These are phyloP conservation scores for Podargus strigoides DNA, from an alignment of 2,797 vertebrate genomes.

Conservation along the genomic window DNA sequence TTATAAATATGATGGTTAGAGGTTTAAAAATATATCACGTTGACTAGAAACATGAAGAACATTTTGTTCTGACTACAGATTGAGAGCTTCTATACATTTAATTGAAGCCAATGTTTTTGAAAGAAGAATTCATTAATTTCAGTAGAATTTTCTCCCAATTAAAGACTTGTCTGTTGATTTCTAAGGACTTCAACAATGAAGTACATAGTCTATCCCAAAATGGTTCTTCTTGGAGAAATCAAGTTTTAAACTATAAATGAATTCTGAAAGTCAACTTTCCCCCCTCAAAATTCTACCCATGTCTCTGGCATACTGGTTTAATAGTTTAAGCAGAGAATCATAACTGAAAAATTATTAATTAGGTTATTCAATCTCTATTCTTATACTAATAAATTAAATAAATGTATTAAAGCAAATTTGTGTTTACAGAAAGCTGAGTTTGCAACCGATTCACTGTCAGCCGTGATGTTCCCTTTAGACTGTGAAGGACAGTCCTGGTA, in stretches of 20 bases:
- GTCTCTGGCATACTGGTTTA: background rate
- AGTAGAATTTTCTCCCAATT: background rate
- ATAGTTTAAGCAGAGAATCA: background rate
- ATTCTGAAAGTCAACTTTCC: background rate
- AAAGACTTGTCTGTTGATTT: background rate
- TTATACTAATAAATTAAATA: background rate
- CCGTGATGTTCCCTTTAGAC: background rate
- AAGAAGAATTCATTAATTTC: background rate
- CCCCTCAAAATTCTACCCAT: background rate
- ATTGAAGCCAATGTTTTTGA: background rate
- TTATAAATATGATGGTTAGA: constrained; percentile 18
- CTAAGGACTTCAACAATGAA: background rate
- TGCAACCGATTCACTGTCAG: background rate
- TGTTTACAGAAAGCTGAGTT: background rate
- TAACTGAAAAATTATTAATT: background rate
- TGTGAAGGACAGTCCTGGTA: background rate
- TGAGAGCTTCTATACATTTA: background rate
- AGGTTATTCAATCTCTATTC: background rate
- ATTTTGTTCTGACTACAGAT: background rate
- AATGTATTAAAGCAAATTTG: background rate
- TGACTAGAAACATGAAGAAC: background rate
- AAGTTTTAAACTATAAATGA: background rate
- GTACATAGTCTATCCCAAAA: background rate
- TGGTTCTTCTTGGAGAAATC: background rate
- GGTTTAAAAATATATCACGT: constrained; percentile 5